These are phyloP conservation scores for Heliothis peltigera DNA, from an alignment of 2,888 invertebrate species.

Conservation along the genomic window DNA sequence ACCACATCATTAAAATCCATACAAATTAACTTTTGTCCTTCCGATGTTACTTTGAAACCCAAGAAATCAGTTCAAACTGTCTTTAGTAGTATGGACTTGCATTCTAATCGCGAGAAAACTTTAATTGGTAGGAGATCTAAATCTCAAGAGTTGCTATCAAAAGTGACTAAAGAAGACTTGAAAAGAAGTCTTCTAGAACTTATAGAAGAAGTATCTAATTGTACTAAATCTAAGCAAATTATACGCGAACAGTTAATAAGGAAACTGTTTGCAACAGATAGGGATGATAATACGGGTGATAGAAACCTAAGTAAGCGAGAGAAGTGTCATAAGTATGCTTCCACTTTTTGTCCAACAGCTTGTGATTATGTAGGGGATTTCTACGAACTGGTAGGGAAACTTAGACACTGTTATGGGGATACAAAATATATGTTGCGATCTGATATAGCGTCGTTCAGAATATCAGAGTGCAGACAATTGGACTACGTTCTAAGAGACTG, in stretches of 20 bases:
- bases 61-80: constrained; percentile 67
- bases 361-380: constrained; percentile 23
- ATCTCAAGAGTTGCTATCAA: constrained; percentile 69
- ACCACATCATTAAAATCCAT: constrained; percentile 54
- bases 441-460: constrained; percentile 40
- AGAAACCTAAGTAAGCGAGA: neutral
- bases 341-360: constrained; percentile 3
- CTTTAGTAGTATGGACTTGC: constrained; percentile 63
- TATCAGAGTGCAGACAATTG: constrained; percentile 45
- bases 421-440: constrained; percentile 43
- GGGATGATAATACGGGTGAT: constrained; percentile 4
- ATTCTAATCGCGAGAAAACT: constrained; percentile 16
- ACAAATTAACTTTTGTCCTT: constrained; percentile 53
- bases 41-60: constrained; percentile 39
- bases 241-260: constrained; percentile 51
- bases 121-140: constrained; percentile 62
- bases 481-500: constrained; percentile 68
- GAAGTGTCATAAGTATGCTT: constrained; percentile 19
- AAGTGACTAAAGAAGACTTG: constrained; percentile 51
- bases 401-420: constrained; percentile 30
- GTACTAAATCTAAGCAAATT: constrained; percentile 50
- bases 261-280: constrained; percentile 44
- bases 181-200: constrained; percentile 62
- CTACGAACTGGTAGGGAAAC: constrained; percentile 34
- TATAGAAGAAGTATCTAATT: constrained; percentile 60